Percentiles rank a stretch among this genome's conserved stretches.
Conservation (phyloP, 64 coral and sea anemone genomes). For the Astreopora myriophthalma region DNA sequence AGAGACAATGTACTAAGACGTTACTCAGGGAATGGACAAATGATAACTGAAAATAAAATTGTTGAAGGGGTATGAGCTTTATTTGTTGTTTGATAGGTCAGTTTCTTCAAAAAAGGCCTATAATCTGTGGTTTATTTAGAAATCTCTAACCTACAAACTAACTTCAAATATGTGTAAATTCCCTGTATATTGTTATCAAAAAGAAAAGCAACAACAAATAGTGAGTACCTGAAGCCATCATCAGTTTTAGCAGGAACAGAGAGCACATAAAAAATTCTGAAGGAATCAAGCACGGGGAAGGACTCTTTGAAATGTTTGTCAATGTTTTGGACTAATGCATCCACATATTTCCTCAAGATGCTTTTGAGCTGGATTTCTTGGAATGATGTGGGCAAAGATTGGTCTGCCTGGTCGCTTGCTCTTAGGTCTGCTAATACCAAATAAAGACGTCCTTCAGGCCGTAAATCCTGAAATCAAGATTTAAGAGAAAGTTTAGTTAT, state of each 20-base stretch:
- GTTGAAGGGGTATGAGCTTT: too few species aligned
- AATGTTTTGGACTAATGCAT: not conserved
- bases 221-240: slow-evolving; percentile 53
- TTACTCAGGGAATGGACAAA: too few species aligned
- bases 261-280: slow-evolving; percentile 36
- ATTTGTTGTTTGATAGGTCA: too few species aligned
- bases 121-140: too few species aligned
- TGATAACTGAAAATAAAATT: too few species aligned
- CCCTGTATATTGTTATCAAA: too few species aligned
- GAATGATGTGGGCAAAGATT: not conserved
- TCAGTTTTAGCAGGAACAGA: slow-evolving; percentile 64
- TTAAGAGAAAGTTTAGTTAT: too few species aligned
- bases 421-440: not conserved
- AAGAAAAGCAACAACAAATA: not conserved
- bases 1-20: too few species aligned
- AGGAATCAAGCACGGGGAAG: slow-evolving; percentile 33
- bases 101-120: too few species aligned
- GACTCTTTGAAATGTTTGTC: not conserved
- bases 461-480: not conserved
- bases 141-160: too few species aligned
- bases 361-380: slow-evolving; percentile 6
- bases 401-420: not conserved
- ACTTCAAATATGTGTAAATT: too few species aligned
- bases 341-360: not conserved
- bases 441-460: slow-evolving; percentile 9